phyloP scores from a whole-genome alignment of 2,113 vertebrate species.

The Actenoides hombroni region DNA sequence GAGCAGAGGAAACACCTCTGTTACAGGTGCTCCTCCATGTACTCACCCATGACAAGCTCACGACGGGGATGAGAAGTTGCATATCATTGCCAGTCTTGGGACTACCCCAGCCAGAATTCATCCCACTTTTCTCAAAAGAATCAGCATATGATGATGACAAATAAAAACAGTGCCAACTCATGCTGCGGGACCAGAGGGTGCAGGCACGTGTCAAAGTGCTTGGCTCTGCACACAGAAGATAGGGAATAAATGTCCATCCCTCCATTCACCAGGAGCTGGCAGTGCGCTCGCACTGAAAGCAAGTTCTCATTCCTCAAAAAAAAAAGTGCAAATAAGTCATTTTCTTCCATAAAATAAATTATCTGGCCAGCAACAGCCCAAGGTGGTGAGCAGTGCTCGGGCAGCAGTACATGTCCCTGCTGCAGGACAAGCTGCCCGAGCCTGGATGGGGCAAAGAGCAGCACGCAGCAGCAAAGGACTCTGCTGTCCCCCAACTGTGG shows the following conservation, averaged over 20 bases:
- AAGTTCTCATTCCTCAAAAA: not conserved
- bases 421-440: not conserved
- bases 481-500: not conserved
- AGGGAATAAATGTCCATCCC: fast-evolving
- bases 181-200: fast-evolving
- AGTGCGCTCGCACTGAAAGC: not conserved
- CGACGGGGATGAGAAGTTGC: not conserved
- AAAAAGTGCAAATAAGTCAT: not conserved
- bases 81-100: not conserved
- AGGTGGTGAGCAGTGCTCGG: fast-evolving
- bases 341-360: not conserved
- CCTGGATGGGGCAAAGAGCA: not conserved
- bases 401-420: fast-evolving
- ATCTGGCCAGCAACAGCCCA: not conserved
- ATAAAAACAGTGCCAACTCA: not conserved
- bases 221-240: not conserved
- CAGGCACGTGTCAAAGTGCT: not conserved
- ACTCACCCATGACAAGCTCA: not conserved
- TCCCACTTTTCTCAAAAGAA: not conserved
- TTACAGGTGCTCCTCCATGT: fast-evolving
- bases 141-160: not conserved
- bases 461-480: not conserved
- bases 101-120: not conserved
- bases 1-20: not conserved
- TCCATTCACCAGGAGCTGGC: not conserved